Conservation (phyloP, 2,113 vertebrate genomes). For the Oreotrochilus melanogaster region DNA sequence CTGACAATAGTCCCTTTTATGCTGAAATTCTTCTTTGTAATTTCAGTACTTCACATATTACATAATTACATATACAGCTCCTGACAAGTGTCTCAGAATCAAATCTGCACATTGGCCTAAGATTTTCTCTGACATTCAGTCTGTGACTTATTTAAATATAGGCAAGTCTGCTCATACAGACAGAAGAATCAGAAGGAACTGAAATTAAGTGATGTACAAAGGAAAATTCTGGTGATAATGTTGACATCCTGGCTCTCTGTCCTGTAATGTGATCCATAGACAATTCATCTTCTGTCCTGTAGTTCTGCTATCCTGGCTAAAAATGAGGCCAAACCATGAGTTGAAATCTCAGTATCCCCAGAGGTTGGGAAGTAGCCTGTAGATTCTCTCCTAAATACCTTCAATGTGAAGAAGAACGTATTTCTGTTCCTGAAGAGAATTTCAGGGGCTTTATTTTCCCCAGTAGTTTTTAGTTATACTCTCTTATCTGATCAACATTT, state of each 20-base stretch:
- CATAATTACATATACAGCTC: not conserved
- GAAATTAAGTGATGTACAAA: not conserved
- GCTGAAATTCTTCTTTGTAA: not conserved
- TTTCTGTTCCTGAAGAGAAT: not conserved
- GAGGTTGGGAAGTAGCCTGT: not conserved
- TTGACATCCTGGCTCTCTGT: conserved; percentile 11
- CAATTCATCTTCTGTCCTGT: not conserved
- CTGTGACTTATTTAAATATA: not conserved
- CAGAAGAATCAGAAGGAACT: not conserved
- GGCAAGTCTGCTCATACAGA: not conserved
- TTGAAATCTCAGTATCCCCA: not conserved
- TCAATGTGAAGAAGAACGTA: not conserved
- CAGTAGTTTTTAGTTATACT: not conserved
- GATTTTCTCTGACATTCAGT: not conserved
- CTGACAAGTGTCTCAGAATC: not conserved
- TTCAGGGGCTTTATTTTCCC: not conserved
- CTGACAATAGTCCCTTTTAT: not conserved
- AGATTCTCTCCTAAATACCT: not conserved
- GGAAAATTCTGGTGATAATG: not conserved
- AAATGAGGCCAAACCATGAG: not conserved
- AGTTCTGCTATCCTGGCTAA: not conserved
- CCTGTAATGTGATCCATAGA: not conserved
- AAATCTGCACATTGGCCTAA: not conserved
- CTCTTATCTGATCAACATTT: not conserved
- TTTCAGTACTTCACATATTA: not conserved